A percentile compares a stretch with the other conserved stretches of the same genome.
These are phyloP conservation scores for Neofelis nebulosa DNA, from an alignment of 2,113 vertebrate genomes.

Conservation along the genomic window DNA sequence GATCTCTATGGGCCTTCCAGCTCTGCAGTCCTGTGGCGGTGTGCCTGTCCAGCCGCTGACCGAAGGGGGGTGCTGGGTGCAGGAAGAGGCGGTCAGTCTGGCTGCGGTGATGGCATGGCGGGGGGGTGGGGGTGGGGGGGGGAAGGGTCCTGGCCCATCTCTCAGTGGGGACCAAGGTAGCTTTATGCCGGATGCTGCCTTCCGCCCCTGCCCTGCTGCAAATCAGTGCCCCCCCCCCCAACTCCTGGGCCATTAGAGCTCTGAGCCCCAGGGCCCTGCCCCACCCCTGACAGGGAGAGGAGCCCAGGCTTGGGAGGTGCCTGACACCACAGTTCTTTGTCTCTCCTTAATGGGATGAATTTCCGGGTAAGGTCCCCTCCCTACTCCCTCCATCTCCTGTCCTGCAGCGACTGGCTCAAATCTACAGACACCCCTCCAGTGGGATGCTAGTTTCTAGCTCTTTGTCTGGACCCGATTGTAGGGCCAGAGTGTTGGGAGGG, in stretches of 20 bases:
- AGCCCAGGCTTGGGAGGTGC: slow-evolving; percentile 66
- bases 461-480: neutral
- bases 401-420: neutral
- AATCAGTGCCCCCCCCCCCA: neutral
- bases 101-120: neutral
- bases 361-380: slow-evolving; percentile 73
- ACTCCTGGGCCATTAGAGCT: slow-evolving; percentile 14
- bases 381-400: slow-evolving; percentile 45
- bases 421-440: neutral
- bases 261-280: slow-evolving; percentile 65
- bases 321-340: slow-evolving; percentile 75
- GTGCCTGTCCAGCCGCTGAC: neutral
- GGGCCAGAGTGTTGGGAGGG: too few relatives aligned
- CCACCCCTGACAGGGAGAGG: slow-evolving; percentile 70
- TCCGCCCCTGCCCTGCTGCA: neutral
- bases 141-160: neutral
- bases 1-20: neutral
- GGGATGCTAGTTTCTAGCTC: neutral
- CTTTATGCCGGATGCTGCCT: neutral
- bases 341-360: slow-evolving; percentile 77
- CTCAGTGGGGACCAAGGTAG: neutral
- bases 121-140: too few relatives aligned
- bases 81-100: neutral
- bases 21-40: neutral
- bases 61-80: neutral